Evolutionary conservation across 2,888 invertebrate species (phyloP).

Genomic region (Drosophila dives): DNA sequence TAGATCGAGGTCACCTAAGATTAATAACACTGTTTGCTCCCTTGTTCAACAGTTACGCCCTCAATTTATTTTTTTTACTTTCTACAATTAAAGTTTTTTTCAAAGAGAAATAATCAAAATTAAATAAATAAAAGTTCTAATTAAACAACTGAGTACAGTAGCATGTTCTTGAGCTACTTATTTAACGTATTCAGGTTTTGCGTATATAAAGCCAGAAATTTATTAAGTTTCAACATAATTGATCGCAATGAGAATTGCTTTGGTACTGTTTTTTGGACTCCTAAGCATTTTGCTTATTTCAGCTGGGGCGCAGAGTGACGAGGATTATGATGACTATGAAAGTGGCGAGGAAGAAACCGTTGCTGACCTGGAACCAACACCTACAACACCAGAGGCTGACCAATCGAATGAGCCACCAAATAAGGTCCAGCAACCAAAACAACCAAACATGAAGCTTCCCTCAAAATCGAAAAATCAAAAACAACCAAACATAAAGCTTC

Average conservation of each 20-base stretch:
- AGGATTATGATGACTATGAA: not conserved
- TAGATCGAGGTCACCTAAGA: not conserved
- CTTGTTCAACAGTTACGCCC: not conserved
- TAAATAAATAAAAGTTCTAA: slow-evolving; percentile 1
- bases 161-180: not conserved
- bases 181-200: not conserved
- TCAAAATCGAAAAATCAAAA: not conserved
- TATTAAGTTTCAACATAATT: not conserved
- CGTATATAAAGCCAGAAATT: slow-evolving; percentile 17
- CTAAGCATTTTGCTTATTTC: slow-evolving; percentile 7
- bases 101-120: not conserved
- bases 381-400: not conserved
- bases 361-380: not conserved
- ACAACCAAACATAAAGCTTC: not conserved
- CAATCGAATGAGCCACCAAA: not conserved
- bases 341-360: not conserved
- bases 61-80: not conserved
- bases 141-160: slow-evolving; percentile 28
- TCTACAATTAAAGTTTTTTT: not conserved
- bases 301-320: not conserved
- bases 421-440: not conserved
- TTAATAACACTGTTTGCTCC: not conserved
- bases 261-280: slow-evolving; percentile 20
- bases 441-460: not conserved
- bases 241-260: slow-evolving; percentile 25